phyloP scores from a whole-genome alignment of 1,140 invertebrate genomes.

The Acromyrmex heyeri region DNA sequence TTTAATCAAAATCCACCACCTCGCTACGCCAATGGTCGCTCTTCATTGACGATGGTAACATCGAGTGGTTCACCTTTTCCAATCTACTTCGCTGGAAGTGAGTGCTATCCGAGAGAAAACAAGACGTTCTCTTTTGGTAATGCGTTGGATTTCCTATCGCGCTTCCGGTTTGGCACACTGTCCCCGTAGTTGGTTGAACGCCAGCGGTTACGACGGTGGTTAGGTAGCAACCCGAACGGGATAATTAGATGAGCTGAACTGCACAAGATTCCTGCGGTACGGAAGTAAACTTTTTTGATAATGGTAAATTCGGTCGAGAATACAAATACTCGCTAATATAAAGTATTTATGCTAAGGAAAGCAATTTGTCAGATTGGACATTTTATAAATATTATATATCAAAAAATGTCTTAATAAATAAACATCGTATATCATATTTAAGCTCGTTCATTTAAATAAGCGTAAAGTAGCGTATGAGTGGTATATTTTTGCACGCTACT shows the following conservation, averaged over 20 bases:
- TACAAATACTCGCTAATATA: neutral
- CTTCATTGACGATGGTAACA: conserved; percentile 9
- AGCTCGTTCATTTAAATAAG: neutral
- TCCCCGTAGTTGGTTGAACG: neutral
- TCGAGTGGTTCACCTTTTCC: conserved; percentile 5
- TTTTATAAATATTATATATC: neutral
- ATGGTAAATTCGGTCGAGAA: neutral
- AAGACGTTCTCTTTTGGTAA: conserved; percentile 31
- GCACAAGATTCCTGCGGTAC: neutral
- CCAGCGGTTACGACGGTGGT: neutral
- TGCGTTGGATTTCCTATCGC: conserved; percentile 45
- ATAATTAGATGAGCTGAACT: conserved; percentile 51
- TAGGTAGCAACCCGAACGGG: conserved; percentile 31
- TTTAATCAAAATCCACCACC: neutral
- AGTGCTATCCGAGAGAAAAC: conserved; percentile 46
- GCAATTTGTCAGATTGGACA: neutral
- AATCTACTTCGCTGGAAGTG: conserved; percentile 45
- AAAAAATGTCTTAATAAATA: neutral
- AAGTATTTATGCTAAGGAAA: neutral
- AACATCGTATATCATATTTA: neutral
- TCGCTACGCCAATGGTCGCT: conserved; percentile 28
- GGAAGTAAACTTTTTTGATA: conserved; percentile 27
- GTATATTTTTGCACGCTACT: neutral
- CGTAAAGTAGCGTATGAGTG: no score
- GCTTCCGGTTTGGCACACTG: conserved; percentile 23